A percentile compares a stretch with the other conserved stretches of the same genome.
phyloP scores from a whole-genome alignment of 37 sponge, comb jelly and placozoan species.

The Hexactinellida sp. region DNA sequence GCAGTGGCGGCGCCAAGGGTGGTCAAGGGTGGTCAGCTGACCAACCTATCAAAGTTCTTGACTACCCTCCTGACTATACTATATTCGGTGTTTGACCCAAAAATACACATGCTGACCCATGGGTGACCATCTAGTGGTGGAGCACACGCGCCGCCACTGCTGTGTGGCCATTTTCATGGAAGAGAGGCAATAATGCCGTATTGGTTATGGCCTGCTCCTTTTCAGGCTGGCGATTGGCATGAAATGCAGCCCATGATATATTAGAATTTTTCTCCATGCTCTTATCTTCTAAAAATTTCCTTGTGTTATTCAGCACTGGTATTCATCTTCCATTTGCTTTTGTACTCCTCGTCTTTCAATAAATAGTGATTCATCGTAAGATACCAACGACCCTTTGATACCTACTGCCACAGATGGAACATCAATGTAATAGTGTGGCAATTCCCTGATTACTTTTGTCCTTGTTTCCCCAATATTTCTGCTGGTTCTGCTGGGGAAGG shows the following conservation, averaged over 20 bases:
- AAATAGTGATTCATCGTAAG: background rate
- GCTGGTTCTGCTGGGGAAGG: too few species aligned
- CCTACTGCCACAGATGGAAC: background rate
- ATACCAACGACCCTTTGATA: background rate
- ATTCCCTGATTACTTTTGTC: background rate
- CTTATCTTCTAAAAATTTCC: background rate
- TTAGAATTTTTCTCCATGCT: too few species aligned
- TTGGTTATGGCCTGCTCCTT: background rate
- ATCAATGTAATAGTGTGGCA: slow-evolving; percentile 21
- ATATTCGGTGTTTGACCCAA: too few species aligned
- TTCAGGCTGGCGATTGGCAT: slow-evolving; percentile 18
- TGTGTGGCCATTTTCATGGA: slow-evolving; percentile 6
- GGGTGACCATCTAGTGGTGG: too few species aligned
- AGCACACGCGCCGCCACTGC: too few species aligned
- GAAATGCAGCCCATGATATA: slow-evolving; percentile 34
- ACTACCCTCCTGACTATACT: too few species aligned
- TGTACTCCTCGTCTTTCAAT: background rate
- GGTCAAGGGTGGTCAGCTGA: too few species aligned
- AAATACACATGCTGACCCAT: too few species aligned
- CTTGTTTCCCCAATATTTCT: background rate
- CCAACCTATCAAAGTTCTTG: too few species aligned
- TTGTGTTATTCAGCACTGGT: background rate
- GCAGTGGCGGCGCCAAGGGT: too few species aligned
- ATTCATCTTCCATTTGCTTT: background rate
- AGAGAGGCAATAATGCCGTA: background rate